Conservation (phyloP, 2,888 invertebrate genomes). For the Drosophila trichaetosa region DNA sequence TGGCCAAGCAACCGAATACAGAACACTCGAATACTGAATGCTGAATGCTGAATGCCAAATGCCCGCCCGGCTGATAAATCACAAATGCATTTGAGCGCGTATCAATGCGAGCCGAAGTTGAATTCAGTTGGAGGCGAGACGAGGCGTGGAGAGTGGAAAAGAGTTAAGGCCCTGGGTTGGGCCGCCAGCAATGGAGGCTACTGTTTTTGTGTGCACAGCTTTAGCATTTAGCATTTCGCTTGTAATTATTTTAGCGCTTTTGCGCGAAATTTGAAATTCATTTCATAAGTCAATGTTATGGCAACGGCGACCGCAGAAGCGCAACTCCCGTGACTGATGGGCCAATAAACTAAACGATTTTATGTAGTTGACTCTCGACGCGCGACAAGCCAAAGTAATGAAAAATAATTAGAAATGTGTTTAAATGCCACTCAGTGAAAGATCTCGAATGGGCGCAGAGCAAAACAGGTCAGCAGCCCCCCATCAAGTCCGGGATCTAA, state of each 20-base stretch:
- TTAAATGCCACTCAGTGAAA: constrained; percentile 52
- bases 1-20: constrained; percentile 33
- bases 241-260: constrained; percentile 76
- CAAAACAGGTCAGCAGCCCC: constrained; percentile 11
- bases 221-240: constrained; percentile 38
- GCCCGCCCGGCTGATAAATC: constrained; percentile 71
- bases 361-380: constrained; percentile 64
- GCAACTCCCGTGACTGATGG: constrained; percentile 76
- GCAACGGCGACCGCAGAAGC: constrained; percentile 70
- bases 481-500: constrained; percentile 29
- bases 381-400: constrained; percentile 73
- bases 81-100: constrained; percentile 74
- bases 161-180: constrained; percentile 11
- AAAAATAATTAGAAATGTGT: constrained; percentile 77
- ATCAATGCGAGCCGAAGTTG: constrained; percentile 62
- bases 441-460: constrained; percentile 23
- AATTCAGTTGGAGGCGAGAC: background rate
- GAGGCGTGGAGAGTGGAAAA: background rate
- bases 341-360: constrained; percentile 79
- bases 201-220: constrained; percentile 42
- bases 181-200: constrained; percentile 39
- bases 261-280: constrained; percentile 79
- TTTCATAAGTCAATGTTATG: constrained; percentile 80
- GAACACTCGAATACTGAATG: constrained; percentile 22
- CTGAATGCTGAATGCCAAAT: constrained; percentile 34